phyloP scores from a whole-genome alignment of 2,797 vertebrate genomes.

The Sylvia borin region DNA sequence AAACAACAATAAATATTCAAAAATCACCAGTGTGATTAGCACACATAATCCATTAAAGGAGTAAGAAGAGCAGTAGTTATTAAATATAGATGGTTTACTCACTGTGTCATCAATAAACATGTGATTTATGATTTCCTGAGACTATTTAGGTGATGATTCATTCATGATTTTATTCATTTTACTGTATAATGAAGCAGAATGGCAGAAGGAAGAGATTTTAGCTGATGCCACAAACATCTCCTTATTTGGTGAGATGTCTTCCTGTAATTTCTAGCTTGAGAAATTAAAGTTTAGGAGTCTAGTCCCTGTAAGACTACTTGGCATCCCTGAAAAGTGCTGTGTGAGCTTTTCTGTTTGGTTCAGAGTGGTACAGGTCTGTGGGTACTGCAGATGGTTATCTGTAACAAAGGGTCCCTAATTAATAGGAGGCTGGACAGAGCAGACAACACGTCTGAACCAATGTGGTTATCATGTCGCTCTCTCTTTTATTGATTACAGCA shows the following conservation, averaged over 20 bases:
- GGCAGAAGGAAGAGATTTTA: neutral
- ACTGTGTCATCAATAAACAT: neutral
- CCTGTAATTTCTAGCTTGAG: neutral
- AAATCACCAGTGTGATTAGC: neutral
- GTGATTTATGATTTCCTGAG: slow-evolving; percentile 4
- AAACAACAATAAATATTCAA: neutral
- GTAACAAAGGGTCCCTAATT: no score
- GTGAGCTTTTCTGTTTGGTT: neutral
- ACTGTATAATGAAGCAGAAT: neutral
- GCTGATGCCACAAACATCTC: neutral
- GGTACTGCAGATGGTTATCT: neutral
- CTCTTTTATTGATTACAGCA: no score
- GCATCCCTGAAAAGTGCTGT: neutral
- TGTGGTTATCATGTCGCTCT: no score
- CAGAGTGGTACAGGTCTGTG: neutral
- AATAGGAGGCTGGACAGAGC: no score
- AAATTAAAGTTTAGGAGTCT: neutral
- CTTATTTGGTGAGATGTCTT: neutral
- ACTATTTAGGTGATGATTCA: neutral
- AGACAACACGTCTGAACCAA: no score
- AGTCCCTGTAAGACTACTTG: neutral
- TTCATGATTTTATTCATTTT: slow-evolving; percentile 14
- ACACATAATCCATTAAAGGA: neutral
- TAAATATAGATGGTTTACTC: slow-evolving; percentile 6
- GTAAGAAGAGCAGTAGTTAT: neutral